phyloP scores from a whole-genome alignment of 2,797 vertebrate genomes.

The Melanotaenia pygmaea region DNA sequence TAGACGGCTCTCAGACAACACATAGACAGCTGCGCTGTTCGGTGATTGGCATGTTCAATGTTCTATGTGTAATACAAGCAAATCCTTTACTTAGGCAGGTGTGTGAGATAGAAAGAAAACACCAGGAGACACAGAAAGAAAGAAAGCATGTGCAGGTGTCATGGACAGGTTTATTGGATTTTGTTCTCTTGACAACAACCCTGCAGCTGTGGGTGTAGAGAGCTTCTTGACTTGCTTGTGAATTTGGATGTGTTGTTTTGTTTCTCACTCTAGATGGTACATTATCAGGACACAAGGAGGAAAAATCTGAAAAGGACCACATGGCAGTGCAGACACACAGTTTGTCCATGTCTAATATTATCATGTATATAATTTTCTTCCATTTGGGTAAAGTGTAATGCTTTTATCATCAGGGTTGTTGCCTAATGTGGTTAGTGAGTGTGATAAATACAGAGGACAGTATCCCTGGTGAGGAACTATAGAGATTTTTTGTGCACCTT shows the following conservation, averaged over 20 bases:
- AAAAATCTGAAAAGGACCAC: slow-evolving; percentile 36
- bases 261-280: slow-evolving; percentile 41
- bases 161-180: slow-evolving; percentile 78
- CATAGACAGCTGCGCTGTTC: slow-evolving; percentile 72
- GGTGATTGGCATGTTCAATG: slow-evolving; percentile 80
- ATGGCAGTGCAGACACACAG: slow-evolving; percentile 31
- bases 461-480: slow-evolving; percentile 59
- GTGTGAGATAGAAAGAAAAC: slow-evolving; percentile 57
- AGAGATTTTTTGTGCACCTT: slow-evolving; percentile 47
- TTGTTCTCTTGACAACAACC: slow-evolving; percentile 76
- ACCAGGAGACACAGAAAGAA: slow-evolving; percentile 40
- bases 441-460: slow-evolving; percentile 65
- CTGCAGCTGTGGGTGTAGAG: slow-evolving; percentile 67
- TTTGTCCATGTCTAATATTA: slow-evolving; percentile 49
- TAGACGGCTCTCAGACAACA: slow-evolving; percentile 74
- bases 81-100: slow-evolving; percentile 78
- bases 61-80: slow-evolving; percentile 75
- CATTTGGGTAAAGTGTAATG: slow-evolving; percentile 62
- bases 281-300: slow-evolving; percentile 47
- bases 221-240: slow-evolving; percentile 62
- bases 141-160: slow-evolving; percentile 68
- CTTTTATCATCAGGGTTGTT: slow-evolving; percentile 67
- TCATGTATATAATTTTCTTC: slow-evolving; percentile 52
- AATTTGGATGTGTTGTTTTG: slow-evolving; percentile 58
- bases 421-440: slow-evolving; percentile 65